Base-by-base conservation (phyloP, 2,888 invertebrate genomes). In the Metalampra italica region DNA sequence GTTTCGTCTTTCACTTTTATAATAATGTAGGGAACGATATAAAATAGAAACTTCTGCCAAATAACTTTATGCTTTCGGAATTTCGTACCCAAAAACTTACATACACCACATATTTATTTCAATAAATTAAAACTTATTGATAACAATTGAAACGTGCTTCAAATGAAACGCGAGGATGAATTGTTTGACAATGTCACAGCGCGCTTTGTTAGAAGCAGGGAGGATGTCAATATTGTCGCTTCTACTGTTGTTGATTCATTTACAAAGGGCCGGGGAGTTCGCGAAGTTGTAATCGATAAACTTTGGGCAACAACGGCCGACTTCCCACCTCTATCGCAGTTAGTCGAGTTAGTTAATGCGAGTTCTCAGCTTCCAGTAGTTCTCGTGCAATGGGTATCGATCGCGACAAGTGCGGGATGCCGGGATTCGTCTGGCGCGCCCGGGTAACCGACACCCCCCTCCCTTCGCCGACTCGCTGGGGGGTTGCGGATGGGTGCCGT, bases 231-330 rank as follows among this genome's bases (percentile, higher is more conserved):
- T 62, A 57, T 63, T 59, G 51, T 57, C 64, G 59, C 64, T 47
- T 50, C 52, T 60, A 60, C 62, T 63, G 64, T 70, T 69, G 71
- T 75, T 75, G 73, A 77, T 80, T 78, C 68, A 78, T 82, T 80
- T 73, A 75, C 66, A 70, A 74, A 72, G 60, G 68, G 70, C 71
- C 75, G 75, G 75, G 64, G 61, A 71, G 68, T 75, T 62, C 67
- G 60, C 66, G 70, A 60, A 75, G 75, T 70, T 77, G 66, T 86
- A 86, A 88, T 89, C 82, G 82, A 67, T 72, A 82, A 88, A 88
- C 83, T 89, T 88, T 71, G 80, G 80, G 82, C 79, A 85, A 82
- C 82, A 84, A 77, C 82, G 82, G 71, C 78, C 78, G 84, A 86
- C 82, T 86, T 84, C 80, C 79, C 77, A 81, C 78, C 78, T 83